Evolutionary conservation across 2,797 vertebrate species (phyloP).

Genomic region (Craterocephalus amniculus): DNA sequence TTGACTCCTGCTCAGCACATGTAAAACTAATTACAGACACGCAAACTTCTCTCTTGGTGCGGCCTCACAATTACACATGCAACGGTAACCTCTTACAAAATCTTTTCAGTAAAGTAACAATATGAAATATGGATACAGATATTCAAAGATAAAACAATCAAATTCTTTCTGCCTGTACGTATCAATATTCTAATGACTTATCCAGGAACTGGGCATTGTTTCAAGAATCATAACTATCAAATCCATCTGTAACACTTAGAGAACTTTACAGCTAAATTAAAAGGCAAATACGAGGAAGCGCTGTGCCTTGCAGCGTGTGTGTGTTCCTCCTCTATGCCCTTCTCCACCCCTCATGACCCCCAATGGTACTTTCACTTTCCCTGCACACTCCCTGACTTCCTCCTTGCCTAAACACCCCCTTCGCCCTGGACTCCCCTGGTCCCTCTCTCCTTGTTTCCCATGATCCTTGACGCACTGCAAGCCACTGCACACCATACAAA

Average conservation of each 20-base stretch:
- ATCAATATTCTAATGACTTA: slow-evolving; percentile 21
- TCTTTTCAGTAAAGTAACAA: slow-evolving; percentile 11
- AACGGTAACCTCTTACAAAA: background rate
- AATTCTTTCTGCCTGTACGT: slow-evolving; percentile 16
- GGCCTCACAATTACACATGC: slow-evolving; percentile 3
- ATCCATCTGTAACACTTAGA: background rate
- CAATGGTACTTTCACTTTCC: slow-evolving; percentile 65
- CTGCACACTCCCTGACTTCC: slow-evolving; percentile 57
- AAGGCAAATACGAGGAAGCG: slow-evolving; percentile 32
- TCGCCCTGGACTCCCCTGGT: slow-evolving; percentile 74
- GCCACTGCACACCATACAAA: slow-evolving; percentile 49
- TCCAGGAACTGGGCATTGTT: slow-evolving; percentile 17
- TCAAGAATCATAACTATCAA: slow-evolving; percentile 17
- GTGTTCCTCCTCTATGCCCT: slow-evolving; percentile 45
- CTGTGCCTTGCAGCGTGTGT: slow-evolving; percentile 31
- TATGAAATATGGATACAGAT: slow-evolving; percentile 10
- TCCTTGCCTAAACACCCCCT: slow-evolving; percentile 72
- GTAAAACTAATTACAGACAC: slow-evolving; percentile 43
- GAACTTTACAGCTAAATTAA: slow-evolving; percentile 17
- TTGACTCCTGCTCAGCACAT: slow-evolving; percentile 42
- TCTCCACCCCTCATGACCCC: slow-evolving; percentile 50
- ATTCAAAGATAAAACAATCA: slow-evolving; percentile 1
- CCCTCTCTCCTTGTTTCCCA: slow-evolving; percentile 58
- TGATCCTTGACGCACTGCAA: slow-evolving; percentile 53
- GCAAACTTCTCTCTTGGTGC: slow-evolving; percentile 14